phyloP scores from a whole-genome alignment of 2,888 invertebrate genomes.

The Synergus laeviventris region DNA sequence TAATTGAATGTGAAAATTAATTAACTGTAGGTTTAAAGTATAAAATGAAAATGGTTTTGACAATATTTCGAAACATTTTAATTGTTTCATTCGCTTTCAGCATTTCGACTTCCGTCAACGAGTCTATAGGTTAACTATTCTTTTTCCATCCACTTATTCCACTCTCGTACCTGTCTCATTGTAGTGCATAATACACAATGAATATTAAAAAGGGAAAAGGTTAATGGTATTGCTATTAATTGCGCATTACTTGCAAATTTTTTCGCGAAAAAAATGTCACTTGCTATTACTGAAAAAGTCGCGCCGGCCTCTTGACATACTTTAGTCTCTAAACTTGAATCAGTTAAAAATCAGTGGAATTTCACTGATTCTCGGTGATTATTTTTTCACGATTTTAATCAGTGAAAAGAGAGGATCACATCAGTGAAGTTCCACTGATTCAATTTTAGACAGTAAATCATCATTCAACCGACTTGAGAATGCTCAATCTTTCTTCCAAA shows the following conservation, averaged over 20 bases:
- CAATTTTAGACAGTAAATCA: no score
- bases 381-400: no score
- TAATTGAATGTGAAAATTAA: neutral
- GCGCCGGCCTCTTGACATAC: neutral
- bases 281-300: neutral
- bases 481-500: no score
- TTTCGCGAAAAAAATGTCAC: neutral
- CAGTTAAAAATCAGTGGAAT: no score
- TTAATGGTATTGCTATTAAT: slow-evolving; percentile 68
- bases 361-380: no score
- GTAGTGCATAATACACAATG: slow-evolving; percentile 64
- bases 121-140: neutral
- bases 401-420: no score
- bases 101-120: neutral
- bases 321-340: no score
- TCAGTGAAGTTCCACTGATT: no score
- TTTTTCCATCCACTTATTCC: slow-evolving; percentile 57
- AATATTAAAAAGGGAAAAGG: slow-evolving; percentile 68
- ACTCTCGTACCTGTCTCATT: slow-evolving; percentile 56
- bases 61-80: neutral
- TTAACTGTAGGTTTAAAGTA: neutral
- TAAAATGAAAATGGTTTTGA: neutral
- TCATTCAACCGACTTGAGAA: no score
- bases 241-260: slow-evolving; percentile 59
- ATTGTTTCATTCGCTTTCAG: neutral